Evolutionary conservation across 2,888 invertebrate species (phyloP), one percentile per base, ranked within the genome.

Genomic region (Chouioia cunea): DNA sequence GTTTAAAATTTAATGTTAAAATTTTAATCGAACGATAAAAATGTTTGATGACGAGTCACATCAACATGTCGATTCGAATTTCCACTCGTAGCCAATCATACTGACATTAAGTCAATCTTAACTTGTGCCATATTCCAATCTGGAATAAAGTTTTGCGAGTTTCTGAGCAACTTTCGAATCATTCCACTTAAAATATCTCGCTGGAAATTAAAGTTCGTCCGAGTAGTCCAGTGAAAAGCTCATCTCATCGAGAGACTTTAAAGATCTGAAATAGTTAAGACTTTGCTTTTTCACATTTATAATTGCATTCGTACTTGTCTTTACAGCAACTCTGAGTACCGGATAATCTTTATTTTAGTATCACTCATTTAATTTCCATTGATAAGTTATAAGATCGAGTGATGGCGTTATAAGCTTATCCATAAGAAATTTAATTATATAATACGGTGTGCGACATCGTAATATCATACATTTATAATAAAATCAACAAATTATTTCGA

Each of bases 171-270:
- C 65, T 63, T 65, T 58, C 50, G 66, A 70, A 70, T 66, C 53
- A 70, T 70, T 70, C 64, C 67, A 70, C 70, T 73, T 73, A 73
- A 73, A 73, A 70, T 65, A 67, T 70, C 66, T 64, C 64, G 73
- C 67, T 70, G 22, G 66, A 67, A 73, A 73, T 73, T 70, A 70
- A 70, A 70, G 70, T 70, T 70, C 56, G 15, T 22, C 66, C 20
- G 36, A 27, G 36, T 6, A 10, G 16, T 50, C 50, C 8, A 4
- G 50, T 10, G 50, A 16, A 50, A 12, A 36, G 4, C 18, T 18
- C 6, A 18, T 50, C 50, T 50, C 50, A 16, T 16, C 48, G 48
- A 16, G 10, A 36, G 36, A 36, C 36, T 36, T 36, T 36, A 36
- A 36, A 12, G 36, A 4, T 36, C 36, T 52, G 18, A 18, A 52